Evolutionary conservation across 2,113 vertebrate species (phyloP).

Genomic region (Cromileptes altivelis): DNA sequence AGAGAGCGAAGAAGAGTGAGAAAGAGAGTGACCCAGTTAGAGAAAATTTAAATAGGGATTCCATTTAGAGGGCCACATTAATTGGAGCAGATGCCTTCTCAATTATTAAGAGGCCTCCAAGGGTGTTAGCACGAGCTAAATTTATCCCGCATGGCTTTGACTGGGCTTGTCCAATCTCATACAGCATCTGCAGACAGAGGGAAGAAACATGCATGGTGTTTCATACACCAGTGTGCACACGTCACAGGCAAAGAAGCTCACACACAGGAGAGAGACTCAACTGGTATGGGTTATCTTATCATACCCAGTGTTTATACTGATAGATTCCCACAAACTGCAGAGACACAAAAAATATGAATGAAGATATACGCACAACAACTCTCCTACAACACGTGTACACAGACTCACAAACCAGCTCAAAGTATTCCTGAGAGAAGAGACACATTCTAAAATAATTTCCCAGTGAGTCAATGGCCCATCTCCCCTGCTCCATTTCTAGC

Average conservation of each 20-base stretch:
- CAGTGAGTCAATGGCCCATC: conserved; percentile 56
- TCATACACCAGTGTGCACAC: conserved; percentile 52
- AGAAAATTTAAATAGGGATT: conserved; percentile 88
- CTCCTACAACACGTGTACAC: conserved; percentile 6
- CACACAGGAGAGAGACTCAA: not conserved
- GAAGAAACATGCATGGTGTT: conserved; percentile 56
- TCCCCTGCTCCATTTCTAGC: conserved; percentile 30
- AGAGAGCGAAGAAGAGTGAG: conserved; percentile 63
- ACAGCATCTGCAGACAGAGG: conserved; percentile 79
- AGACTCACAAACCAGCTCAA: conserved; percentile 11
- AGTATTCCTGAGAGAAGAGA: conserved; percentile 35
- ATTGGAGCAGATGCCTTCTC: conserved; percentile 90
- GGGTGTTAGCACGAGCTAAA: conserved; percentile 84
- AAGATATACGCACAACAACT: not conserved
- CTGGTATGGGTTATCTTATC: not conserved
- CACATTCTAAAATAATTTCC: conserved; percentile 54
- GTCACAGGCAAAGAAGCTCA: conserved; percentile 13
- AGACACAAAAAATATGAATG: not conserved
- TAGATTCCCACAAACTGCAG: not conserved
- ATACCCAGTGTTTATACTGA: not conserved
- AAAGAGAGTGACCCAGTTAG: conserved; percentile 87
- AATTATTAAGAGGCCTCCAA: conserved; percentile 89
- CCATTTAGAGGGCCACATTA: conserved; percentile 88
- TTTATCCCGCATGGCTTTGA: conserved; percentile 81
- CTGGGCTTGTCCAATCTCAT: conserved; percentile 79